Evolutionary conservation across 2,113 vertebrate genomes (phyloP), one percentile per base, ranked within the genome.

Genomic region (Anoura caudifer): DNA sequence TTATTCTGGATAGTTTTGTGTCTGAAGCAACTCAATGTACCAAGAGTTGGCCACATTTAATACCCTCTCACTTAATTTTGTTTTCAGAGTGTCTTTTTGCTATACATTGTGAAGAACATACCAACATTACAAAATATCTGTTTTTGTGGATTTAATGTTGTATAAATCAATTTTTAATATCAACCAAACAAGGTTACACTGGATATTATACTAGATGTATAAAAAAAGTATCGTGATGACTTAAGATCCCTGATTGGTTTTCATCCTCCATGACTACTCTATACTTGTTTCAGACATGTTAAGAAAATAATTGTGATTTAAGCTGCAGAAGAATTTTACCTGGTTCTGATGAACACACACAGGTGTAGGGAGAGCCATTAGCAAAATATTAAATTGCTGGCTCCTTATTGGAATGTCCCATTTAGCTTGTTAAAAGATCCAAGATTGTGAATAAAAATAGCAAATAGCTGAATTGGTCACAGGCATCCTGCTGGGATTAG

Each of bases 401-500:
- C 41, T 94, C 24, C 80, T 63, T 45, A 70, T 72, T 70, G 56
- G 69, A 91, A 95, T 96, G 88, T 43, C 2, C 1, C 0, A 8
- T 28, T 70, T 75, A 36, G 77, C 83, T 47, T 28, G 70, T 95
- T 93, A 77, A 95, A 70, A 91, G 73, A 1, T 33, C 93, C 2
- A 45, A 92, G 79, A 96, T 75, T 56, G 86, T 91, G 75, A 89
- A 91, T 97, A 81, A 95, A 96, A 95, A 96, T 16, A 7, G 69
- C 56, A 79, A 96, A 93, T 45, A 91, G 22, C 43, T 83, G 24
- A 73, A 75, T 95, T 76, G 24, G 24, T 73, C 95, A 92, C 22
- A 69, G 6, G n/a, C 43, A 26, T 52, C 85, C 82, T 92, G 26
- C 50, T 36, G 45, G 61, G 95, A 65, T 89, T 81, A 96, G 36